phyloP scores from a whole-genome alignment of 2,113 vertebrate species.

The Pedionomus torquatus region DNA sequence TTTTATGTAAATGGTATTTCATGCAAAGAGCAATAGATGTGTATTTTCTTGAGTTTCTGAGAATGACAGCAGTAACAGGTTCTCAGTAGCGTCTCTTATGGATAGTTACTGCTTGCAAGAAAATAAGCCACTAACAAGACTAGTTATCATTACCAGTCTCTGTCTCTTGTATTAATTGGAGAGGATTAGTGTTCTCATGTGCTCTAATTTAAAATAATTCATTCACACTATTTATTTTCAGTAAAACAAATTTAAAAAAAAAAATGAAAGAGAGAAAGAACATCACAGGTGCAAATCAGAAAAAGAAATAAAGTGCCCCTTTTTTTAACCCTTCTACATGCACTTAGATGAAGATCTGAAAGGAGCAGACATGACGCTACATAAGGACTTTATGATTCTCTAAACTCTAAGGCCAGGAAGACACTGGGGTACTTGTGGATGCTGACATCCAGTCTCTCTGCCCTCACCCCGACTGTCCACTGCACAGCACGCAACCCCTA shows the following conservation, averaged over 20 bases:
- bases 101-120: background rate
- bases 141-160: background rate
- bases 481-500: background rate
- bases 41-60: background rate
- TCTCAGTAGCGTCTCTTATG: background rate
- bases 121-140: background rate
- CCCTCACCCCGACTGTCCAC: background rate
- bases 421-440: accelerated
- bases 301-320: background rate
- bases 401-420: background rate
- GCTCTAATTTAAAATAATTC: background rate
- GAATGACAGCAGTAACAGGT: background rate
- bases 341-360: background rate
- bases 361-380: background rate
- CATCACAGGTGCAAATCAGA: background rate
- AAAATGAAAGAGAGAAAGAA: background rate
- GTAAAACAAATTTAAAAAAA: background rate
- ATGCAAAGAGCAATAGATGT: background rate
- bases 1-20: background rate
- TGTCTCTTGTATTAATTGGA: background rate
- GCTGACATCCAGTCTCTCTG: background rate
- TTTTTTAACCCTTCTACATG: background rate
- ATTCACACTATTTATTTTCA: background rate
- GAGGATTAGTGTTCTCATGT: background rate
- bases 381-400: background rate